These are phyloP conservation scores for Rhabdomys dilectus DNA, from an alignment of 2,113 vertebrate species.

Conservation along the genomic window DNA sequence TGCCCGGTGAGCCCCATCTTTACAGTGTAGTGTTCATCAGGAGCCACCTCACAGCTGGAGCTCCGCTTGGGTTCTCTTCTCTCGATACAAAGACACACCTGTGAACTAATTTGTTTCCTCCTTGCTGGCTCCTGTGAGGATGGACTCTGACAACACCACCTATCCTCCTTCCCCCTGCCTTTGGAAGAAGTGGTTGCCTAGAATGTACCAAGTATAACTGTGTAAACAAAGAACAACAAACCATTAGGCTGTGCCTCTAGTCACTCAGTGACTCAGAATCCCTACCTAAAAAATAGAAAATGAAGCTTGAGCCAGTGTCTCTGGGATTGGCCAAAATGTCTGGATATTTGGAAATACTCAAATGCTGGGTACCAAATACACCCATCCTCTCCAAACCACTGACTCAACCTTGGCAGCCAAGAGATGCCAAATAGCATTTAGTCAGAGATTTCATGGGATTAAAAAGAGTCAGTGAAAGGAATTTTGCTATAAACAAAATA, in stretches of 20 bases:
- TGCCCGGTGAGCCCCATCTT: neutral
- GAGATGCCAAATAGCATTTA: slow-evolving; percentile 67
- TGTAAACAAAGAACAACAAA: neutral
- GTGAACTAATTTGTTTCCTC: neutral
- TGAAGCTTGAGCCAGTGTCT: slow-evolving; percentile 37
- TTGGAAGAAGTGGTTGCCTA: neutral
- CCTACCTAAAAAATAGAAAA: slow-evolving; percentile 60
- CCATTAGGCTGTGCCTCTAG: neutral
- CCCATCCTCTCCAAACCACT: slow-evolving; percentile 29
- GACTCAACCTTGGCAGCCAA: slow-evolving; percentile 72
- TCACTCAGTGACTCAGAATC: slow-evolving; percentile 53
- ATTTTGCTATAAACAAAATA: slow-evolving; percentile 65
- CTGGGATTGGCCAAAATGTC: slow-evolving; percentile 61
- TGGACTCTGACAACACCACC: neutral
- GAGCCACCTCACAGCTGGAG: neutral
- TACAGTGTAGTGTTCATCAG: neutral
- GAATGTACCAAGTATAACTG: neutral
- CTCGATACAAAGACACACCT: neutral
- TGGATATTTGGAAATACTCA: slow-evolving; percentile 55
- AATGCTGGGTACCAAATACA: slow-evolving; percentile 18
- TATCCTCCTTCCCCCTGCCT: neutral
- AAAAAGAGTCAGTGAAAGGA: slow-evolving; percentile 58
- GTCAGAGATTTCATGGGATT: slow-evolving; percentile 64
- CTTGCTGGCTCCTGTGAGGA: neutral
- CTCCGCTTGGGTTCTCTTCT: neutral